Base-by-base conservation (phyloP, 2,797 vertebrate genomes). In the Limnodromus scolopaceus region DNA sequence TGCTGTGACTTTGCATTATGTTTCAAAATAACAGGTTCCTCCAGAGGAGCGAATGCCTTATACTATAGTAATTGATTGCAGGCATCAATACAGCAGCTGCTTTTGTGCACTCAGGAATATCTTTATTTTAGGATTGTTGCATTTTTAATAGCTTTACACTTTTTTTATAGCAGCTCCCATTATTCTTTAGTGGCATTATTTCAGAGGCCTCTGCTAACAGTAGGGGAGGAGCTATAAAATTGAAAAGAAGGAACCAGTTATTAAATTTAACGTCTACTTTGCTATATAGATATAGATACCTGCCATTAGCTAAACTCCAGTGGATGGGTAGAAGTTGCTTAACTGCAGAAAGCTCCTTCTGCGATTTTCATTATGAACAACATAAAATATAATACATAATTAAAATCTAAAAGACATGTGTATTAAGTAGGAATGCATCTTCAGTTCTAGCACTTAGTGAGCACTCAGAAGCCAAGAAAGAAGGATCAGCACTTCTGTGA, bases 11-110 rank as follows among this genome's bases (percentile, higher is more conserved):
- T 80, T 68, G 61, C 78, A 96, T 97, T 98, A 89, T 98, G 94
- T 95, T 93, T 96, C 93, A 97, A 97, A 97, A 98, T 97, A 97
- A 98, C 94, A 94, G 93, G 63, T 80, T 96, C 68, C 95, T 96
- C 91, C 53, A 66, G 95, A 94, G 84, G 41, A 96, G 64, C 3
- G 1, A 93, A 96, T 89, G 71, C 54, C 79, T 96, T 95, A 88
- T 48, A 94, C 45, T 91, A 36, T 6, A 80, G 92, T 96, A 97
- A 98, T 94, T 92, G 92, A 98, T 94, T 87, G 82, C 82, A 96
- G 65, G 48, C 93, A 94, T 92, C 96, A 89, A 71, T 88, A 87
- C 39, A 77, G 61, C 84, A 87, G 55, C 72, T 95, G 94, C 80
- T 85, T 97, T 97, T 97, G 75, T 97, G 87, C 60, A 80, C 84